A percentile compares a stretch with the other conserved stretches of the same genome.
These are phyloP conservation scores for Silurus lanzhouensis DNA, from an alignment of 2,797 vertebrate genomes.

Conservation along the genomic window DNA sequence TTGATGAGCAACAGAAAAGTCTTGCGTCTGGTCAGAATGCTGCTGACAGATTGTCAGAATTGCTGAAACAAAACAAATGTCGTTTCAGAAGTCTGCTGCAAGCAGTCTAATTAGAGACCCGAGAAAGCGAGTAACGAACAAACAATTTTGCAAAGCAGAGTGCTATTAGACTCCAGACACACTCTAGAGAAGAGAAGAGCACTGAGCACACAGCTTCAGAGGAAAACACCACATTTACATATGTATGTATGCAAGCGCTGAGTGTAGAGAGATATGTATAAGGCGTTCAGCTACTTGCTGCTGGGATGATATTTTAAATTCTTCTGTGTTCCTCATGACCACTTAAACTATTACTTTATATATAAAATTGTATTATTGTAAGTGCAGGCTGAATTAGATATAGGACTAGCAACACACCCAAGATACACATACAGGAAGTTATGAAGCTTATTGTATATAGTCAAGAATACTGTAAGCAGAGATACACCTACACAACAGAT, in stretches of 20 bases:
- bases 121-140: not conserved
- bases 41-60: slow-evolving; percentile 68
- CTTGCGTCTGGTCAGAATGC: slow-evolving; percentile 57
- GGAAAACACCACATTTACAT: slow-evolving; percentile 7
- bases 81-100: slow-evolving; percentile 57
- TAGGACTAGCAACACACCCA: not conserved
- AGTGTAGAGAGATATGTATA: not conserved
- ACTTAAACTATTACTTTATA: not conserved
- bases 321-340: not conserved
- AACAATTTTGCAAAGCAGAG: not conserved
- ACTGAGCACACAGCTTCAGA: not conserved
- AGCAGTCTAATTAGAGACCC: slow-evolving; percentile 62
- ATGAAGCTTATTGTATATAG: not conserved
- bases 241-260: not conserved
- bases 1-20: slow-evolving; percentile 70
- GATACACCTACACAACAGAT: not conserved
- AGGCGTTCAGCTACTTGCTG: not conserved
- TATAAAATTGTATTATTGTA: slow-evolving; percentile 12
- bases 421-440: not conserved
- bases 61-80: slow-evolving; percentile 67
- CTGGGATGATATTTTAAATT: not conserved
- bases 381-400: slow-evolving; percentile 26
- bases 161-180: not conserved
- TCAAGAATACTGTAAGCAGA: not conserved
- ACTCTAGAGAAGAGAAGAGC: not conserved